A percentile compares a stretch with the other conserved stretches of the same genome.
These are phyloP conservation scores for Oegoconia quadripuncta DNA, from an alignment of 2,888 invertebrate genomes.

Conservation along the genomic window DNA sequence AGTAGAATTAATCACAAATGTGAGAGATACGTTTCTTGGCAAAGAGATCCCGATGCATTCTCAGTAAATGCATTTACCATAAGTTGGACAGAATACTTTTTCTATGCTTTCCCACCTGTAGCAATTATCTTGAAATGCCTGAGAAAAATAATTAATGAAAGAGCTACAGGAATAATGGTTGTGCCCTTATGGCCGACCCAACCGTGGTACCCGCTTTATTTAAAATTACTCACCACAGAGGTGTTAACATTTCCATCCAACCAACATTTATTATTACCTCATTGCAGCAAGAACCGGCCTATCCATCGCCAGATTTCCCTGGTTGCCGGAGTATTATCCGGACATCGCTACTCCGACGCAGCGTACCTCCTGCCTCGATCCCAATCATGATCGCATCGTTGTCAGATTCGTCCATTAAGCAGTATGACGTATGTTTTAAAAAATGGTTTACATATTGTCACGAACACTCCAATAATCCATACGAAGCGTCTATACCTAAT, in stretches of 20 bases:
- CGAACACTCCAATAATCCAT: neutral
- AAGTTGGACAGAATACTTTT: constrained; percentile 6
- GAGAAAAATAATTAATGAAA: constrained; percentile 10
- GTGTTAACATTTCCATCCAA: neutral
- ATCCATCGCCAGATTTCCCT: neutral
- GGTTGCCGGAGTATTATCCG: constrained; percentile 2
- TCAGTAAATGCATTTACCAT: neutral
- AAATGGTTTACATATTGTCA: constrained; percentile 1
- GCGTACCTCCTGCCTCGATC: neutral
- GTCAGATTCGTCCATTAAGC: neutral
- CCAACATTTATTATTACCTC: neutral
- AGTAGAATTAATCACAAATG: constrained; percentile 9
- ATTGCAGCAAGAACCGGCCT: neutral
- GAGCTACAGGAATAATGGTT: constrained; percentile 10
- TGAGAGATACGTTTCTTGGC: constrained; percentile 1
- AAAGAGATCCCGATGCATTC: neutral
- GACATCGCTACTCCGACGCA: neutral
- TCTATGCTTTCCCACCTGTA: constrained; percentile 20
- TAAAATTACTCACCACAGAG: neutral
- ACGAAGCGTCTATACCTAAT: neutral
- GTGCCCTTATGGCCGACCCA: constrained; percentile 19
- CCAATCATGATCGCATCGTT: neutral
- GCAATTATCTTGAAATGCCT: constrained; percentile 10
- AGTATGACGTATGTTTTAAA: neutral
- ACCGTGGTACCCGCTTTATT: constrained; percentile 18